These are phyloP conservation scores for Yponomeuta malinellus DNA, from an alignment of 2,888 invertebrate species.

Conservation along the genomic window DNA sequence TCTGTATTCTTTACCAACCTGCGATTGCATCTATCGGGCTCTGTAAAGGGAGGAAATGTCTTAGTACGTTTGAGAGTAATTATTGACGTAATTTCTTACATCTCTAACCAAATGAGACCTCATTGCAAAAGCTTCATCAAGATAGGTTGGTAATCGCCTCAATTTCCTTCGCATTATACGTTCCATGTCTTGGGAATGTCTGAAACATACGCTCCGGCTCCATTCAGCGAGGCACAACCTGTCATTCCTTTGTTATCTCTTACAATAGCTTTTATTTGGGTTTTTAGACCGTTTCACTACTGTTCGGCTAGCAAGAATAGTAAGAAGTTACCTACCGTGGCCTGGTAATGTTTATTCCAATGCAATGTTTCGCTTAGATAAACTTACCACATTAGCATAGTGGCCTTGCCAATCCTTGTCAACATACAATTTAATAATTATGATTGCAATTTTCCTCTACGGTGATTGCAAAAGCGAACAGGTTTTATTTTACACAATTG, in stretches of 20 bases:
- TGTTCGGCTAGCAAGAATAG: slow-evolving; percentile 26
- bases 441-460: too few species aligned
- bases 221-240: slow-evolving; percentile 37
- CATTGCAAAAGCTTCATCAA: not conserved
- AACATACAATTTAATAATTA: too few species aligned
- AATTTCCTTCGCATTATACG: slow-evolving; percentile 39
- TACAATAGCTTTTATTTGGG: slow-evolving; percentile 48
- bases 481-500: too few species aligned
- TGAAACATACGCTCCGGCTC: slow-evolving; percentile 29
- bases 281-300: slow-evolving; percentile 37
- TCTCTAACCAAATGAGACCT: not conserved
- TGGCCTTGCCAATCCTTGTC: too few species aligned
- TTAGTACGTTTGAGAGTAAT: too few species aligned
- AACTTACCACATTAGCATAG: too few species aligned
- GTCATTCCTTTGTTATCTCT: slow-evolving; percentile 57
- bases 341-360: not conserved
- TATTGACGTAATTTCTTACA: not conserved
- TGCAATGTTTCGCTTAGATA: too few species aligned
- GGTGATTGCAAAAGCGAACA: too few species aligned
- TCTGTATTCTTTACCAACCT: too few species aligned
- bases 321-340: slow-evolving; percentile 22
- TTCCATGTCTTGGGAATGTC: slow-evolving; percentile 32
- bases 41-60: too few species aligned
- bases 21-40: too few species aligned
- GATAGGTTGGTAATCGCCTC: slow-evolving; percentile 28